Conservation (phyloP, 2,797 vertebrate genomes). For the Scyliorhinus canicula region DNA sequence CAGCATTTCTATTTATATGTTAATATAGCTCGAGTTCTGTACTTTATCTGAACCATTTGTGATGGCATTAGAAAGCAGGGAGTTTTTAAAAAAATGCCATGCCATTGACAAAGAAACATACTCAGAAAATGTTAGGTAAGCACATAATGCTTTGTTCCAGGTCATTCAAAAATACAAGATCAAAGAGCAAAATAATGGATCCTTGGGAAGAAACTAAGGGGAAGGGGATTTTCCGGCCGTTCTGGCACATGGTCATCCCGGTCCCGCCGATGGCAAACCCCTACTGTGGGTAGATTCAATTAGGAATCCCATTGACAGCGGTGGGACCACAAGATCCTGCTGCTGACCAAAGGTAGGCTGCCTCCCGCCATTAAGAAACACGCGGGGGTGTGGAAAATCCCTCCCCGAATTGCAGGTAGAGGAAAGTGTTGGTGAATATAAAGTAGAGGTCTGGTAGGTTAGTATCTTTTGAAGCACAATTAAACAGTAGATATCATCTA, state of each 20-base stretch:
- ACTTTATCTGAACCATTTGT: not conserved
- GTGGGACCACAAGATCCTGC: no score
- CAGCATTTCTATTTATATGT: slow-evolving; percentile 6
- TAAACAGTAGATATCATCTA: not conserved
- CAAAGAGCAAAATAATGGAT: not conserved
- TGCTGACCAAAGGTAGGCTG: no score
- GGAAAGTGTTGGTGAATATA: not conserved
- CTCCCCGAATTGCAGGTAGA: not conserved
- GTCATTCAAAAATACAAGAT: not conserved
- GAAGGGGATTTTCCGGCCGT: no score
- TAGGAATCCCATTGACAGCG: no score
- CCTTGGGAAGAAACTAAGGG: no score
- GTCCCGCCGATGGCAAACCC: no score
- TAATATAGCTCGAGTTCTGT: not conserved
- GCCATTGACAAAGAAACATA: not conserved
- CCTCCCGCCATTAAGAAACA: no score
- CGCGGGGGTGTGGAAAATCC: no score
- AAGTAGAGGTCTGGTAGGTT: not conserved
- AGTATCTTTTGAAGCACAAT: not conserved
- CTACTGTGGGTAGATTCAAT: no score
- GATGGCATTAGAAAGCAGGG: not conserved
- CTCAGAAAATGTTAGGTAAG: no score
- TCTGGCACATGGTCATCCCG: no score
- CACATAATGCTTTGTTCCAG: not conserved
- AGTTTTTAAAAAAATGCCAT: not conserved